Conservation (phyloP, 2,888 invertebrate species). For the Leistus spinibarbis region DNA sequence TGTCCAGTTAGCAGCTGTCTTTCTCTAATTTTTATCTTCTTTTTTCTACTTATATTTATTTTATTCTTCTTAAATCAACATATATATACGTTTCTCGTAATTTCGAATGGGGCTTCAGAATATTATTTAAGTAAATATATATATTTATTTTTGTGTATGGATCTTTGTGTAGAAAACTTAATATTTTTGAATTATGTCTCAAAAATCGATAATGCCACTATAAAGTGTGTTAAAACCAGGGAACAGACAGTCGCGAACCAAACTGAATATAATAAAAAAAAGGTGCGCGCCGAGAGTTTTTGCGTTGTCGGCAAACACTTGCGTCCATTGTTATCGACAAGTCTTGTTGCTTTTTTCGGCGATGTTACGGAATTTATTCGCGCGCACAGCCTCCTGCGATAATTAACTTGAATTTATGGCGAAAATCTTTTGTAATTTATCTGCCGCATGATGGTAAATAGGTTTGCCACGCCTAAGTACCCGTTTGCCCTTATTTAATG, state of each 20-base stretch:
- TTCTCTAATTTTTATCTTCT: slow-evolving; percentile 26
- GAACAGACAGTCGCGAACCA: too few species aligned
- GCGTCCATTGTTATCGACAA: slow-evolving; percentile 34
- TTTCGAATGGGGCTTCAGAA: not conserved
- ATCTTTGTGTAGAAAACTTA: too few species aligned
- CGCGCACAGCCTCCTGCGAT: slow-evolving; percentile 16
- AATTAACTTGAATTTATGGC: slow-evolving; percentile 39
- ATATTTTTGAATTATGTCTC: too few species aligned
- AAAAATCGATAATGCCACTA: too few species aligned
- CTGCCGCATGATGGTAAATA: not conserved
- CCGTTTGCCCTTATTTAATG: slow-evolving; percentile 1
- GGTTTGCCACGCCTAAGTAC: not conserved
- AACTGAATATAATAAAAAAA: not conserved
- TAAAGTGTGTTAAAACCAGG: too few species aligned
- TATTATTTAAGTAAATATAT: not conserved
- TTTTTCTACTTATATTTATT: slow-evolving; percentile 1
- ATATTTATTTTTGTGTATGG: not conserved
- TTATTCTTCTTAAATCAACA: slow-evolving; percentile 28
- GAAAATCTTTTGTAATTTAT: slow-evolving; percentile 31
- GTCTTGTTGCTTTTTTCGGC: slow-evolving; percentile 34
- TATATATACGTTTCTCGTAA: slow-evolving; percentile 8
- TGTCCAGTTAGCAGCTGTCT: slow-evolving; percentile 44
- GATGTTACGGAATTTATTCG: slow-evolving; percentile 36
- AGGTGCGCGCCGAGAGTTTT: slow-evolving; percentile 4
- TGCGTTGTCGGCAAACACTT: slow-evolving; percentile 34